Percentiles rank a stretch among this genome's conserved stretches.
These are phyloP conservation scores for Monodelphis domestica DNA, from an alignment of 2,797 vertebrate genomes.

Conservation along the genomic window DNA sequence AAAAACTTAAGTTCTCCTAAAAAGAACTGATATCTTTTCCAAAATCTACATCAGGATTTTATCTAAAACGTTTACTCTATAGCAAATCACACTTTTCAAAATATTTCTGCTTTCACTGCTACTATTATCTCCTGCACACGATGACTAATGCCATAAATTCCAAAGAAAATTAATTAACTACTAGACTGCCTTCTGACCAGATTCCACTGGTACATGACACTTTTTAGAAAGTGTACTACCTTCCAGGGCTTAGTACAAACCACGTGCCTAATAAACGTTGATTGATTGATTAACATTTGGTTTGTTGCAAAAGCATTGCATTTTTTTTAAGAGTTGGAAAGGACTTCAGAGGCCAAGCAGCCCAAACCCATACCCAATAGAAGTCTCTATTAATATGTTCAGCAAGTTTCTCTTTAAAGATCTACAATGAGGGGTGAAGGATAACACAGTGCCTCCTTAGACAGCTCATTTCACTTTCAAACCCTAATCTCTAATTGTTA, in stretches of 20 bases:
- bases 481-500: no score
- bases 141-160: not conserved
- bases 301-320: not conserved
- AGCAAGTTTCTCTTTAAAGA: not conserved
- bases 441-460: no score
- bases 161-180: not conserved
- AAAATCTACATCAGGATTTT: no score
- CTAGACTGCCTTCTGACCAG: rapidly evolving
- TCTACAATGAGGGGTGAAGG: no score
- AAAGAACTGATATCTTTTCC: no score
- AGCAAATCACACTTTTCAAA: not conserved
- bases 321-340: not conserved
- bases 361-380: not conserved
- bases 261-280: no score
- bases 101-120: not conserved
- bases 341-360: not conserved
- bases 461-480: no score
- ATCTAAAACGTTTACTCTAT: no score
- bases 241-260: no score
- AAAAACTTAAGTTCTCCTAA: not conserved
- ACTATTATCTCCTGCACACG: not conserved
- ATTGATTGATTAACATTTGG: not conserved
- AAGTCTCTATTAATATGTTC: not conserved
- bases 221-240: no score
- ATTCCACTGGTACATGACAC: no score